Percentiles rank a stretch among this genome's conserved stretches.
phyloP scores from a whole-genome alignment of 2,797 vertebrate species.

The Enteromius viviparus region DNA sequence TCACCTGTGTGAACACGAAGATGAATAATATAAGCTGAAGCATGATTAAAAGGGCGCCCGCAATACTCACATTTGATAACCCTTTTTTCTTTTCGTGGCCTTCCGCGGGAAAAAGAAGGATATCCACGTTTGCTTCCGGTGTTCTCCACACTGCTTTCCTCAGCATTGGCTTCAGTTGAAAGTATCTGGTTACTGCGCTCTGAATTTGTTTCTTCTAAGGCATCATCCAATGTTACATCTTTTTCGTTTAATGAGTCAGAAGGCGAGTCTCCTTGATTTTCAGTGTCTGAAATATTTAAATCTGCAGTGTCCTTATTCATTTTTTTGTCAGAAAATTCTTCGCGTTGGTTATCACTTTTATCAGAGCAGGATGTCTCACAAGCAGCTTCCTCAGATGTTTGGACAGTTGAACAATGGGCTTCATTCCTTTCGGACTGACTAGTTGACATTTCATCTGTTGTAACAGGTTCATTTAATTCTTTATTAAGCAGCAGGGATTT shows the following conservation, averaged over 20 bases:
- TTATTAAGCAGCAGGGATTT: constrained; percentile 3
- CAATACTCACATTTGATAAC: constrained; percentile 73
- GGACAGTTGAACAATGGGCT: not conserved
- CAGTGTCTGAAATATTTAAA: not conserved
- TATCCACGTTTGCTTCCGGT: constrained; percentile 7
- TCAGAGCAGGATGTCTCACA: not conserved
- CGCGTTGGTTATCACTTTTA: not conserved
- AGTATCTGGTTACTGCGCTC: constrained; percentile 22
- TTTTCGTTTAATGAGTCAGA: constrained; percentile 21
- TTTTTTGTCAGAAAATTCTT: constrained; percentile 32
- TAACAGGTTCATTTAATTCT: constrained; percentile 11
- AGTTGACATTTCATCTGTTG: constrained; percentile 3
- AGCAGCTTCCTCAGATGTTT: not conserved
- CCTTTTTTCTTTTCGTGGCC: constrained; percentile 57
- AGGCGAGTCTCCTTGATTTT: not conserved
- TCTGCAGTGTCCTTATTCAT: not conserved
- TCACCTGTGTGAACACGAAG: constrained; percentile 80
- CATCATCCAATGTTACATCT: not conserved
- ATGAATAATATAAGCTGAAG: constrained; percentile 78
- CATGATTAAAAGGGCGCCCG: constrained; percentile 71
- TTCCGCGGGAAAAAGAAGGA: constrained; percentile 43
- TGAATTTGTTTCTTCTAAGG: not conserved
- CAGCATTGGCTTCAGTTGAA: not conserved
- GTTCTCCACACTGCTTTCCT: not conserved
- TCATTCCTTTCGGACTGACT: constrained; percentile 13